Evolutionary conservation across 2,113 vertebrate species (phyloP).

Genomic region (Centropus unirufus): DNA sequence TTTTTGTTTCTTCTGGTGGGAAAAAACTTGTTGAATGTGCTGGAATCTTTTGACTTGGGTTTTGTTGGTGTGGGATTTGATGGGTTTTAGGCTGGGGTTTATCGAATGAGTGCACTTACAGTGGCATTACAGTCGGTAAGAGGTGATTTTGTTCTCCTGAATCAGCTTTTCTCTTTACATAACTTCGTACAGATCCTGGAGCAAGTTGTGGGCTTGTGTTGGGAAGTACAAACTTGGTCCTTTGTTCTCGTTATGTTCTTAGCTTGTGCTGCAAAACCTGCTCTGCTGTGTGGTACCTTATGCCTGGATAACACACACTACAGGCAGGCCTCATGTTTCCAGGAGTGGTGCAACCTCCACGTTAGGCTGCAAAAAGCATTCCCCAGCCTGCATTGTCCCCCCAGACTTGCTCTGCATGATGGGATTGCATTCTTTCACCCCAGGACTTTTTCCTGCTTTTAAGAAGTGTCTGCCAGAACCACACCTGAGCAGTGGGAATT

Average conservation of each 20-base stretch:
- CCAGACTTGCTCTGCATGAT: rapidly evolving
- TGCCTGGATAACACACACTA: neutral
- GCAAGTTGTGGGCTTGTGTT: neutral
- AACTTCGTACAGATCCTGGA: conserved; percentile 28
- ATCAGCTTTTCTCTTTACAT: conserved; percentile 59
- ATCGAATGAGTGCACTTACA: neutral
- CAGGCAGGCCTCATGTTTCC: neutral
- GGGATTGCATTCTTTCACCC: neutral
- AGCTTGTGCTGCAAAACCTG: neutral
- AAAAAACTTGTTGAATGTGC: neutral
- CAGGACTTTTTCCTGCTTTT: neutral
- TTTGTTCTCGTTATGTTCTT: neutral
- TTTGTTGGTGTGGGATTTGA: neutral
- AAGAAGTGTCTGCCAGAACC: neutral
- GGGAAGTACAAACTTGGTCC: neutral
- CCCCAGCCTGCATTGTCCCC: neutral
- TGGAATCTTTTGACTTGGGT: neutral
- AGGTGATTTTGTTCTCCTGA: conserved; percentile 34
- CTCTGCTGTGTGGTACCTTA: neutral
- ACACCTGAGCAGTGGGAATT: rapidly evolving
- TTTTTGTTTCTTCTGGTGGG: neutral
- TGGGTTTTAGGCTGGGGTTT: neutral
- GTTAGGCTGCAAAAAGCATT: neutral
- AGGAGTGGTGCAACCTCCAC: neutral
- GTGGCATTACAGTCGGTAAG: conserved; percentile 27